These are phyloP conservation scores for Polypedilum pembai DNA, from an alignment of 1,140 invertebrate species.

Conservation along the genomic window DNA sequence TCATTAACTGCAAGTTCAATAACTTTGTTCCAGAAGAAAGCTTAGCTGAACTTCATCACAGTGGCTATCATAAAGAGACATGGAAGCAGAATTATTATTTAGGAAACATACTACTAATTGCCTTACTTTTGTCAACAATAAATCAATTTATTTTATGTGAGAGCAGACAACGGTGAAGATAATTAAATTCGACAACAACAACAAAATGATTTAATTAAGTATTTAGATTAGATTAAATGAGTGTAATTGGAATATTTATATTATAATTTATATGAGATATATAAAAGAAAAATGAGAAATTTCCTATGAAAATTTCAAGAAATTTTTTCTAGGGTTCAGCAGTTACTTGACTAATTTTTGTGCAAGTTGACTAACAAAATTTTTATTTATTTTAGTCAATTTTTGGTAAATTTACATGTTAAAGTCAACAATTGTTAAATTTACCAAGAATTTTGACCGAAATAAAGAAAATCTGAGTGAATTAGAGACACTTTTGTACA, in stretches of 20 bases:
- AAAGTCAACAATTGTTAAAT: no score
- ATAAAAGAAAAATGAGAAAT: neutral
- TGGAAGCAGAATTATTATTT: neutral
- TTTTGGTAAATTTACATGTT: no score
- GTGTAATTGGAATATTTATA: neutral
- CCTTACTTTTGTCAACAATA: slow-evolving; percentile 14
- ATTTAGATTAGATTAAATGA: neutral
- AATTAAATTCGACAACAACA: neutral
- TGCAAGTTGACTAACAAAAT: no score
- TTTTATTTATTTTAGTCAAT: no score
- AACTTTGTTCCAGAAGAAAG: slow-evolving; percentile 51
- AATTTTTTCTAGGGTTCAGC: no score
- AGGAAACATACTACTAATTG: neutral
- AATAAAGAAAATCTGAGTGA: no score
- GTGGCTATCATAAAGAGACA: slow-evolving; percentile 32
- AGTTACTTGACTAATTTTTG: no score
- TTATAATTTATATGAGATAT: neutral
- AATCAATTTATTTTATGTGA: slow-evolving; percentile 1
- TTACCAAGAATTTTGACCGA: no score
- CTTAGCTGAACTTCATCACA: slow-evolving; percentile 54
- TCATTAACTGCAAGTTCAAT: neutral
- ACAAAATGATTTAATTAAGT: no score
- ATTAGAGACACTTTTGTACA: no score
- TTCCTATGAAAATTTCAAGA: neutral
- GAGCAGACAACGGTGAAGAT: neutral